These are phyloP conservation scores for Philonicus albiceps DNA, from an alignment of 2,888 invertebrate species.

Conservation along the genomic window DNA sequence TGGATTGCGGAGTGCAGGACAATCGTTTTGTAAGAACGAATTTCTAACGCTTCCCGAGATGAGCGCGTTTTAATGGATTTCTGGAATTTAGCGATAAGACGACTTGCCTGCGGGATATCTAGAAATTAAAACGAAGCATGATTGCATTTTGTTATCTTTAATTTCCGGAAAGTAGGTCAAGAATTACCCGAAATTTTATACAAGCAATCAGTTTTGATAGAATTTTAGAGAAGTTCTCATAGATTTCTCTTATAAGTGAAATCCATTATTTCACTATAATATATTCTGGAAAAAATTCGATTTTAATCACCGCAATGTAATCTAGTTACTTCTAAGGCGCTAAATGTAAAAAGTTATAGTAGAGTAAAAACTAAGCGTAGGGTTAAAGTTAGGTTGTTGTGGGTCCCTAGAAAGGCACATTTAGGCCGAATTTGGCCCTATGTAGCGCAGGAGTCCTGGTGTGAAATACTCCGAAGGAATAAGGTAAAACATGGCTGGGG, in stretches of 20 bases:
- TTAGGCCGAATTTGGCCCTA: too few relatives aligned
- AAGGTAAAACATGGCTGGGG: too few relatives aligned
- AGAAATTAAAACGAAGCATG: background rate
- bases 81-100: background rate
- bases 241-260: background rate
- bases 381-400: too few relatives aligned
- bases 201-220: background rate
- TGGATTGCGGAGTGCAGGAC: background rate
- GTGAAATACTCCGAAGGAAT: too few relatives aligned
- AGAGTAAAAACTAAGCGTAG: too few relatives aligned
- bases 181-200: background rate
- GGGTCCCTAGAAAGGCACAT: too few relatives aligned
- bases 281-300: background rate
- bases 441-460: too few relatives aligned
- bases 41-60: background rate
- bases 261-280: background rate
- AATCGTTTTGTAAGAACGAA: background rate
- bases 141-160: background rate
- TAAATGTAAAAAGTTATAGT: too few relatives aligned
- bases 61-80: background rate
- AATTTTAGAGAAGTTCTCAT: background rate
- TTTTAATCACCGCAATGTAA: background rate
- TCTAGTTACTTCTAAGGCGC: too few relatives aligned
- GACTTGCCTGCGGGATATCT: background rate
- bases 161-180: background rate